Base-by-base conservation (phyloP, 2,888 invertebrate species). In the Drosophila trichaetosa region DNA sequence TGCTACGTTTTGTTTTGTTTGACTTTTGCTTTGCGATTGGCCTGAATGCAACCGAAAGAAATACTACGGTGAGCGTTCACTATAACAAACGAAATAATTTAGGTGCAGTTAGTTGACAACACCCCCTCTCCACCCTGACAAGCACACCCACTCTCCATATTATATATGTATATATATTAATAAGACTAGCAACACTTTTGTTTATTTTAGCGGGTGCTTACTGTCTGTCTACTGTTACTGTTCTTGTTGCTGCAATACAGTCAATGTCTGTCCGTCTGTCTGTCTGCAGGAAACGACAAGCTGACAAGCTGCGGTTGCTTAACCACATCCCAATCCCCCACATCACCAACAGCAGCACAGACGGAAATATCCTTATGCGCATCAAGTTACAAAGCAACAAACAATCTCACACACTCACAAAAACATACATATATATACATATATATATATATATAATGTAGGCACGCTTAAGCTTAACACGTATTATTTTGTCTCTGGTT, bases 1-100 rank as follows among this genome's bases (percentile, higher is more conserved):
- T 61, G 51, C 52, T 31, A 21, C 69, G 68, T 29, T 29, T 57
- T 73, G 69, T 54, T 73, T 75, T 77, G 71, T 70, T 67, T 76
- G 64, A 53, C 49, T 71, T 75, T 69, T 83, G 73, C 65, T 69
- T 75, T 75, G 75, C 81, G 81, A 77, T 92, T 92, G 91, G 91
- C 92, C 91, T 91, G 91, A 92, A 91, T 92, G 91, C 84, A 85
- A 76, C 65, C 51, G 62, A 40, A 56, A 36, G 24, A 69, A 36
- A 48, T 42, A 46, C 53, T 56, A 57, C 74, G 36, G 29, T 63
- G 66, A 62, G 64, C 59, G 53, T 69, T 79, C 74, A 54, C 56
- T 76, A 69, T 64, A 79, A 74, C 62, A 59, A 59, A 69, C 69
- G 65, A 62, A 75, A 60, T 72, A 78, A 75, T 72, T 78, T 63